A percentile compares a stretch with the other conserved stretches of the same genome.
Conservation (phyloP, 2,113 vertebrate species). For the Oophaga pumilio region DNA sequence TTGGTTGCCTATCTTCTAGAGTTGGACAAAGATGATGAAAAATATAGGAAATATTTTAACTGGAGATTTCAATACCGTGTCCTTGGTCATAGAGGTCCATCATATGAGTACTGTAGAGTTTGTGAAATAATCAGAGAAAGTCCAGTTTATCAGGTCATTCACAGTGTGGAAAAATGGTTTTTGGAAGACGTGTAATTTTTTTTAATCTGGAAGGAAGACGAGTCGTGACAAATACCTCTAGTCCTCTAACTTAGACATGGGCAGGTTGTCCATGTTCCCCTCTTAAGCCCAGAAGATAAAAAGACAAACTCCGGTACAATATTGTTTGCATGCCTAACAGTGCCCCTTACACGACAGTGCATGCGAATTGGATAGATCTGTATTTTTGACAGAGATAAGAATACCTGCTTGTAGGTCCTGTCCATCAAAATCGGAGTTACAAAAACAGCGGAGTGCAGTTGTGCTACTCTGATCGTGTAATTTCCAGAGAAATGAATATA, state of each 20-base stretch:
- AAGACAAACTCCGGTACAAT: too few species aligned
- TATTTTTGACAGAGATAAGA: too few species aligned
- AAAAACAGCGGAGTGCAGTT: too few species aligned
- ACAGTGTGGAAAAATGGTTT: constrained; percentile 29
- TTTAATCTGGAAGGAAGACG: background rate
- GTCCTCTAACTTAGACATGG: background rate
- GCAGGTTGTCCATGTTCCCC: background rate
- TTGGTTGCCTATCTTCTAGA: constrained; percentile 67
- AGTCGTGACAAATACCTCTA: background rate
- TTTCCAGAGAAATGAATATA: too few species aligned
- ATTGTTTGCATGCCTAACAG: too few species aligned
- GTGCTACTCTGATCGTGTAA: too few species aligned
- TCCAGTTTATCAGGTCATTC: background rate
- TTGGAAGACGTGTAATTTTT: background rate
- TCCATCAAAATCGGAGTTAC: too few species aligned
- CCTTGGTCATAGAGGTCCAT: constrained; percentile 64
- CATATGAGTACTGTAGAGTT: constrained; percentile 18
- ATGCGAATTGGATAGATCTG: too few species aligned
- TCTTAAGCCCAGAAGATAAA: too few species aligned
- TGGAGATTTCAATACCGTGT: constrained; percentile 68
- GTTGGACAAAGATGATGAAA: constrained; percentile 62
- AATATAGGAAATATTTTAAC: constrained; percentile 68
- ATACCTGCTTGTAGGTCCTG: too few species aligned
- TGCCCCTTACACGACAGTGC: too few species aligned
- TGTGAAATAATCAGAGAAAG: constrained; percentile 63